Conservation (phyloP, 2,113 vertebrate genomes). For the Cheirogaleus medius region DNA sequence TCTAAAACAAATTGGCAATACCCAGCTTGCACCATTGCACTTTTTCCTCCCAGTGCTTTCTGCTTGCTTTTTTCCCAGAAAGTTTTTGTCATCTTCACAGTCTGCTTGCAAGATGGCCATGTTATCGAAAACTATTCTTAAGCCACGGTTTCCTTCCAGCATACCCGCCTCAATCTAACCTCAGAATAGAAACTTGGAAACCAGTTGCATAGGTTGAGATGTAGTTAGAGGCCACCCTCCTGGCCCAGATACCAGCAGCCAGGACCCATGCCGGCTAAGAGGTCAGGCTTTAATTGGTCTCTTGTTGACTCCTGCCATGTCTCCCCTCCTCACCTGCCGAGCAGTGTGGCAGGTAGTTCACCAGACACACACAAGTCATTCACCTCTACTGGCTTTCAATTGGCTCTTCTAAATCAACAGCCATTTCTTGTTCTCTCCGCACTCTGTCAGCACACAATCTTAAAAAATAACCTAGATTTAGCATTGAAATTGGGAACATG, state of each 20-base stretch:
- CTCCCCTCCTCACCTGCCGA: not conserved
- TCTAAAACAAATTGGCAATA: constrained; percentile 32
- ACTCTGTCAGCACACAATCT: not conserved
- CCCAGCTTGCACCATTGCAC: not conserved
- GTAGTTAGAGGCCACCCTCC: constrained; percentile 14
- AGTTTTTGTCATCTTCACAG: not conserved
- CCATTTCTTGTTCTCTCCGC: not conserved
- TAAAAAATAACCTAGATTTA: constrained; percentile 70
- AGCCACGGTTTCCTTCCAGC: not conserved
- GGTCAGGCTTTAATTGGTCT: constrained; percentile 68
- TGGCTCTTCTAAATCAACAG: not conserved
- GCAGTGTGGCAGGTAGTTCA: constrained; percentile 25
- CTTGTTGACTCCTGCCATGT: constrained; percentile 57
- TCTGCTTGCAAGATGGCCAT: not conserved
- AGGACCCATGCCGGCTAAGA: not conserved
- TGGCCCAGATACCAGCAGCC: not conserved
- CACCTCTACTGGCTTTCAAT: not conserved
- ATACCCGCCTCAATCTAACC: not conserved
- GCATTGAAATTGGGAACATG: constrained; percentile 43
- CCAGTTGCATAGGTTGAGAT: not conserved
- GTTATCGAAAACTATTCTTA: not conserved
- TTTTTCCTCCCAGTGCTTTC: not conserved
- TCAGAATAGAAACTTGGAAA: constrained; percentile 46
- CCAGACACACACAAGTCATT: not conserved
- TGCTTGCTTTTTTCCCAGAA: constrained; percentile 9